phyloP scores from a whole-genome alignment of 2,888 invertebrate genomes.

The Spilosoma lubricipeda region DNA sequence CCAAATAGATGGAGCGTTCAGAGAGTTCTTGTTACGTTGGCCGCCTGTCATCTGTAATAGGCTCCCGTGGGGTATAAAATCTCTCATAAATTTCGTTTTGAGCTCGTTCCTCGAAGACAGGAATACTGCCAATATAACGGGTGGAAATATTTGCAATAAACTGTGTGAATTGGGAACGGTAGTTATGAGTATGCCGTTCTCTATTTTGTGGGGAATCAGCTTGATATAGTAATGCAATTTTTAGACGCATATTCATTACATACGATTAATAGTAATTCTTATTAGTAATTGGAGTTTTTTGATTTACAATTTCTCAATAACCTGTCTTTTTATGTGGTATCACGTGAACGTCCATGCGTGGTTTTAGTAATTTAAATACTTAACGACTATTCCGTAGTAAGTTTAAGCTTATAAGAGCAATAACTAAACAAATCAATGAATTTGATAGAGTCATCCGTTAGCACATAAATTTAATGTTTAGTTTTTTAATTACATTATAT shows the following conservation, averaged over 20 bases:
- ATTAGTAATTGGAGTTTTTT: too few species aligned
- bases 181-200: constrained; percentile 14
- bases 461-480: too few species aligned
- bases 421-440: too few species aligned
- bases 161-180: constrained; percentile 22
- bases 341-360: neutral
- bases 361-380: neutral
- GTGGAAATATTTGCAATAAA: constrained; percentile 44
- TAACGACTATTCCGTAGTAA: neutral
- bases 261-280: neutral
- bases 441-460: too few species aligned
- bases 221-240: neutral
- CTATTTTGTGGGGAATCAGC: constrained; percentile 13
- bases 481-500: too few species aligned
- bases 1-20: constrained; percentile 43
- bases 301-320: too few species aligned
- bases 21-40: constrained; percentile 52
- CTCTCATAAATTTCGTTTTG: constrained; percentile 76
- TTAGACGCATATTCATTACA: neutral
- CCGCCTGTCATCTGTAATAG: constrained; percentile 63
- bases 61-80: constrained; percentile 76
- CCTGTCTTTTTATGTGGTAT: too few species aligned
- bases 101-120: constrained; percentile 52
- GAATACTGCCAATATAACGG: constrained; percentile 53
- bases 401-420: neutral